These are phyloP conservation scores for Siderastrea radians DNA, from an alignment of 92 coral and sea anemone species.

Conservation along the genomic window DNA sequence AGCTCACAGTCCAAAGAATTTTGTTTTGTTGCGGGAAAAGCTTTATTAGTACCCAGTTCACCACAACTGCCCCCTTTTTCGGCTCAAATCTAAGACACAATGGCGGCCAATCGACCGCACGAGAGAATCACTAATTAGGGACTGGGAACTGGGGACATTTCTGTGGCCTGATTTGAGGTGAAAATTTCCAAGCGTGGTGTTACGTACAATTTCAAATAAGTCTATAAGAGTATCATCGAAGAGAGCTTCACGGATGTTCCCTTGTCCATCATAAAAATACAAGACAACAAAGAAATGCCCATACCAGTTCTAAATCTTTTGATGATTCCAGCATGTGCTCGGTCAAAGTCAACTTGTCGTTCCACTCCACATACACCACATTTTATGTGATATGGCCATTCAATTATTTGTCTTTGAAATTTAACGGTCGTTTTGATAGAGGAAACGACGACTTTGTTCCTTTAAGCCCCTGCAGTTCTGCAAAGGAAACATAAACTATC, in stretches of 20 bases:
- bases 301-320: slow-evolving; percentile 7
- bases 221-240: no score
- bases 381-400: slow-evolving; percentile 41
- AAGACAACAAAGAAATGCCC: background rate
- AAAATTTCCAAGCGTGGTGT: slow-evolving; percentile 20
- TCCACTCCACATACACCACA: slow-evolving; percentile 33
- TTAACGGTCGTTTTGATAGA: slow-evolving; percentile 21
- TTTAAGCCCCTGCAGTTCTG: slow-evolving; percentile 33
- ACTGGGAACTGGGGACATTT: slow-evolving; percentile 23
- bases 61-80: background rate
- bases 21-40: background rate
- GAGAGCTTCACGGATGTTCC: no score
- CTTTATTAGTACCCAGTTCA: slow-evolving; percentile 10
- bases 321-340: slow-evolving; percentile 23
- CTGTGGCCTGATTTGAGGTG: background rate
- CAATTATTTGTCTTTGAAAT: slow-evolving; percentile 3
- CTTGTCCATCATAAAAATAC: slow-evolving; percentile 5
- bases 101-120: slow-evolving; percentile 2
- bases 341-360: slow-evolving; percentile 29
- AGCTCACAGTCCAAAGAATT: background rate
- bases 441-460: slow-evolving; percentile 38
- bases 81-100: background rate
- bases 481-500: slow-evolving; percentile 1
- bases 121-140: background rate
- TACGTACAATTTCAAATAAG: no score